Evolutionary conservation across 2,888 invertebrate genomes (phyloP).

Genomic region (Mythimna pallens): DNA sequence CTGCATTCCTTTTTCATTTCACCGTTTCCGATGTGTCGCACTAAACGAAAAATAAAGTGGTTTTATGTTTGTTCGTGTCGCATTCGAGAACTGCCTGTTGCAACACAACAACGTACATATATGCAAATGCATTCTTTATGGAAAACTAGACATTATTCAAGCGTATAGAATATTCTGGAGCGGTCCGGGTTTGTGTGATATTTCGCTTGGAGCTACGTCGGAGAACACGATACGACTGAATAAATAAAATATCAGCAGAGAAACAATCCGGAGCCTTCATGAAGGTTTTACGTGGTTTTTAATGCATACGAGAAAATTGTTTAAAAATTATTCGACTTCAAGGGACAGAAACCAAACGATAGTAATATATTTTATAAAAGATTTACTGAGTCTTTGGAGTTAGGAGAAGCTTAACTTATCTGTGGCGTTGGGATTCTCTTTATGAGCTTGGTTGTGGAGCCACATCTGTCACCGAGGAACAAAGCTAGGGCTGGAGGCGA

Average conservation of each 20-base stretch:
- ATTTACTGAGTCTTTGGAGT: slow-evolving; percentile 54
- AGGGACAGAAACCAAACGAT: slow-evolving; percentile 51
- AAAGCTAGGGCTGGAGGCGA: slow-evolving; percentile 71
- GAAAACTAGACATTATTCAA: slow-evolving; percentile 82
- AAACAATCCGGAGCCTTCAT: slow-evolving; percentile 71
- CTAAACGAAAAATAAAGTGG: slow-evolving; percentile 74
- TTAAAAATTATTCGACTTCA: slow-evolving; percentile 58
- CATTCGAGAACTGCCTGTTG: slow-evolving; percentile 75
- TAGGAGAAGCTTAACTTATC: slow-evolving; percentile 55
- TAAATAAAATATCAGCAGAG: slow-evolving; percentile 80
- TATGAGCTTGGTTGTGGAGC: slow-evolving; percentile 69
- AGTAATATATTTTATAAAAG: slow-evolving; percentile 63
- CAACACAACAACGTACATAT: slow-evolving; percentile 70
- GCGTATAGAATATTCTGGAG: slow-evolving; percentile 81
- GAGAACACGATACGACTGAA: slow-evolving; percentile 75
- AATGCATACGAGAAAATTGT: slow-evolving; percentile 49
- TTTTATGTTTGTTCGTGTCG: slow-evolving; percentile 79
- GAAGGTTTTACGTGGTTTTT: slow-evolving; percentile 59
- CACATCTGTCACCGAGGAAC: slow-evolving; percentile 78
- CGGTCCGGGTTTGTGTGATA: slow-evolving; percentile 76
- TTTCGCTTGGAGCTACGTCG: slow-evolving; percentile 73
- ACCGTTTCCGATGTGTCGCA: slow-evolving; percentile 71
- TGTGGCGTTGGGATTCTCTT: slow-evolving; percentile 63
- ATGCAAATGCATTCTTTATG: slow-evolving; percentile 84
- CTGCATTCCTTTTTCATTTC: slow-evolving; percentile 88